Conservation (phyloP, 2,797 vertebrate genomes). For the Sparidentex hasta region DNA sequence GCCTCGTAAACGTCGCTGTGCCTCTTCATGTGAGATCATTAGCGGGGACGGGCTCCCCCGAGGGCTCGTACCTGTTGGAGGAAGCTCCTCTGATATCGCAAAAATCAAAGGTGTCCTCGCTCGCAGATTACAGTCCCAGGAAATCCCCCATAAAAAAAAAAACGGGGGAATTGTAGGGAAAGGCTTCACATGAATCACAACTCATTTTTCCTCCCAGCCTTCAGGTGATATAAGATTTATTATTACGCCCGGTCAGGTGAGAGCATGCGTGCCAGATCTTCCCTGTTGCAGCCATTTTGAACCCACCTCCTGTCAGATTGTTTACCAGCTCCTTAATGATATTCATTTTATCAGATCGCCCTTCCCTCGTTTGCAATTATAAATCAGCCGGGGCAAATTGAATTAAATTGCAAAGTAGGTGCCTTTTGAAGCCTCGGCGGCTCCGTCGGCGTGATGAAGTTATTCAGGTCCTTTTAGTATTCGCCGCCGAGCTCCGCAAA, state of each 20-base stretch:
- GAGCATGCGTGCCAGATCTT: constrained; percentile 21
- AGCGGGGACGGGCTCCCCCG: constrained; percentile 37
- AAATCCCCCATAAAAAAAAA: constrained; percentile 46
- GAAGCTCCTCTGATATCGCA: constrained; percentile 49
- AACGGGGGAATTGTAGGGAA: constrained; percentile 1
- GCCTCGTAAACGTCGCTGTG: constrained; percentile 48
- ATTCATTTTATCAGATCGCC: constrained; percentile 53
- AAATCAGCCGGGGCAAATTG: constrained; percentile 35
- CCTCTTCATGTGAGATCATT: constrained; percentile 68
- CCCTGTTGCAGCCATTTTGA: constrained; percentile 24
- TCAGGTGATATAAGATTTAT: constrained; percentile 20
- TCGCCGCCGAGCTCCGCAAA: constrained; percentile 60
- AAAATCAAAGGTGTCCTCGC: constrained; percentile 58
- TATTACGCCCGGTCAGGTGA: constrained; percentile 9
- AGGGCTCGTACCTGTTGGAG: constrained; percentile 58
- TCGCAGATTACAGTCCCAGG: constrained; percentile 50
- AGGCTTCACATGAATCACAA: constrained; percentile 35
- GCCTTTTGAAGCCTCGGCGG: constrained; percentile 34
- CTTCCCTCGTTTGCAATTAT: constrained; percentile 54
- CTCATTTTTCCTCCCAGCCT: constrained; percentile 12
- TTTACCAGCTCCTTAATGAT: constrained; percentile 55
- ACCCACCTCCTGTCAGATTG: constrained; percentile 28
- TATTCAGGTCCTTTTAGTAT: constrained; percentile 47
- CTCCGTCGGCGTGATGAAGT: constrained; percentile 38
- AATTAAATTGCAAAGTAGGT: constrained; percentile 61